phyloP scores from a whole-genome alignment of 2,888 invertebrate species.

The Scaptomyza reducta region DNA sequence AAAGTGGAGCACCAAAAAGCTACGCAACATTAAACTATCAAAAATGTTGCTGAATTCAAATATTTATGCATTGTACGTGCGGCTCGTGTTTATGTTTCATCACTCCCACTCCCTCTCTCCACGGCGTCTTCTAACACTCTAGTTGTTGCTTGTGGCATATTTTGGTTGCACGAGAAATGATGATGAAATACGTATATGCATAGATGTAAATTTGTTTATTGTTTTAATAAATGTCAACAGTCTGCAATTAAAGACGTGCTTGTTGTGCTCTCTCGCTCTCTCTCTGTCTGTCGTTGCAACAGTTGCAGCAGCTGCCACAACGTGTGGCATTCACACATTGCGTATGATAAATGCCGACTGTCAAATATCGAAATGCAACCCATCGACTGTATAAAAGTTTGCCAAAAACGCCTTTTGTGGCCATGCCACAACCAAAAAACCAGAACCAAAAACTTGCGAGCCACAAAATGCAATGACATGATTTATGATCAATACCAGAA shows the following conservation, averaged over 20 bases:
- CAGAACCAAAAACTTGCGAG: constrained; percentile 37
- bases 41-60: constrained; percentile 68
- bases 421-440: constrained; percentile 18
- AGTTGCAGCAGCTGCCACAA: constrained; percentile 29
- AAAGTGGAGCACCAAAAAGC: not conserved
- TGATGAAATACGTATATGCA: constrained; percentile 8
- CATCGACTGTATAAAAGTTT: constrained; percentile 43
- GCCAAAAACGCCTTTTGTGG: constrained; percentile 43
- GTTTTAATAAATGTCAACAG: constrained; percentile 78
- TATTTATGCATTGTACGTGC: constrained; percentile 73
- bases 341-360: constrained; percentile 68
- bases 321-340: constrained; percentile 34
- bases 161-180: constrained; percentile 4
- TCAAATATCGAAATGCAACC: constrained; percentile 41
- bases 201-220: constrained; percentile 66
- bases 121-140: not conserved
- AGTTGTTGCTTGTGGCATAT: constrained; percentile 27
- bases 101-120: not conserved
- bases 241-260: constrained; percentile 63
- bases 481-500: constrained; percentile 55
- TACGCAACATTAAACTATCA: constrained; percentile 68
- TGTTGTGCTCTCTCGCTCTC: not conserved
- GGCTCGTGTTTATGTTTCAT: constrained; percentile 54
- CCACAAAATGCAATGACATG: constrained; percentile 70
- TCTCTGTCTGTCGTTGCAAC: constrained; percentile 2